Conservation (phyloP, 2,888 invertebrate species). For the Dryocosmus kuriphilus region DNA sequence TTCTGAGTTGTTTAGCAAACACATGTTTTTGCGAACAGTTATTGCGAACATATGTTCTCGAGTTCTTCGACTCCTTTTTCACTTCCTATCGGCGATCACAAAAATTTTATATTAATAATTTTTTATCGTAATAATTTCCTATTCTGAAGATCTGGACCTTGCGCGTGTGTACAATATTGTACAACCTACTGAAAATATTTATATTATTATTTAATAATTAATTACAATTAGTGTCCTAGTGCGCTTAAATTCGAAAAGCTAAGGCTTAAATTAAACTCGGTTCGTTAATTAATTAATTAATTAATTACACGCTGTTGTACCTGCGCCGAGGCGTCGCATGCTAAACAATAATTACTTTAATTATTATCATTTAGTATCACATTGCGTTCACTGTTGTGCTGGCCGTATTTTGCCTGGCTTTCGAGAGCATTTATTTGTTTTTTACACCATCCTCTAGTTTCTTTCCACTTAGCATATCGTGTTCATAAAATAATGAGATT, state of each 20-base stretch:
- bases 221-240: constrained; percentile 51
- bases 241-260: constrained; percentile 53
- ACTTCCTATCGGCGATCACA: constrained; percentile 48
- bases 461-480: background rate
- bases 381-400: constrained; percentile 77
- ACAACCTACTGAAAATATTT: constrained; percentile 55
- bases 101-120: constrained; percentile 46
- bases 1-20: no score
- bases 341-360: constrained; percentile 76
- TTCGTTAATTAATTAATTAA: constrained; percentile 52
- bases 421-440: constrained; percentile 50
- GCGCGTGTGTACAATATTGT: constrained; percentile 56
- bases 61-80: constrained; percentile 47
- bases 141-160: constrained; percentile 52
- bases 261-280: constrained; percentile 54
- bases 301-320: constrained; percentile 60
- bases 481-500: background rate
- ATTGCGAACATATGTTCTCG: no score
- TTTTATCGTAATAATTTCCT: constrained; percentile 50
- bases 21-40: no score
- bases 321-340: constrained; percentile 66
- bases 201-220: constrained; percentile 54
- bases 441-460: background rate
- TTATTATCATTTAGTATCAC: constrained; percentile 78
- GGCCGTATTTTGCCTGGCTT: constrained; percentile 72